These are phyloP conservation scores for Lithobates pipiens DNA, from an alignment of 2,797 vertebrate genomes.

Conservation along the genomic window DNA sequence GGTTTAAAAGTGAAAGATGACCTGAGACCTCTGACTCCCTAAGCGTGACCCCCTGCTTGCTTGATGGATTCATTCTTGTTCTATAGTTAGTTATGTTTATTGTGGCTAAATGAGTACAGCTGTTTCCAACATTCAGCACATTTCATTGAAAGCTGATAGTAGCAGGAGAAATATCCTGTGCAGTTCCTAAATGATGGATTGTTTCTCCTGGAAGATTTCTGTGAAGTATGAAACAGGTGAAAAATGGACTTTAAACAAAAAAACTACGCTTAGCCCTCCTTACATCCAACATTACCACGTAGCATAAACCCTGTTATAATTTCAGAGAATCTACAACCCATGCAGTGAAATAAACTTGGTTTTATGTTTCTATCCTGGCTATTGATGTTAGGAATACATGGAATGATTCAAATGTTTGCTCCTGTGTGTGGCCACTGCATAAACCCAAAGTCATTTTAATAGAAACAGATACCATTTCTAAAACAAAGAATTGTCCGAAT, in stretches of 20 bases:
- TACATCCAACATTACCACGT: not conserved
- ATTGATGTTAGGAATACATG: not conserved
- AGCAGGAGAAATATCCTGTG: not conserved
- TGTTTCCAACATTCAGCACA: not conserved
- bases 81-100: slow-evolving; percentile 22
- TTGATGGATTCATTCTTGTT: not conserved
- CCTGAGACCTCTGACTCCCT: slow-evolving; percentile 8
- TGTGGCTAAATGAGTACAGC: slow-evolving; percentile 8
- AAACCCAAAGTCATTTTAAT: not conserved
- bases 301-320: not conserved
- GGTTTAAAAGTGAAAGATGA: slow-evolving; percentile 14
- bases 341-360: not conserved
- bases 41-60: not conserved
- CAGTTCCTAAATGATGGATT: not conserved
- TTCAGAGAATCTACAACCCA: not conserved
- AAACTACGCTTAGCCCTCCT: not conserved
- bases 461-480: too few relatives aligned
- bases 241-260: not conserved
- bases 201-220: not conserved
- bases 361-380: not conserved
- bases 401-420: not conserved
- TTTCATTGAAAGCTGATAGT: not conserved
- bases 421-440: not conserved
- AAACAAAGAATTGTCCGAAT: too few relatives aligned
- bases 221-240: not conserved